Evolutionary conservation across 2,797 vertebrate genomes (phyloP).

Genomic region (Xenopus petersii): DNA sequence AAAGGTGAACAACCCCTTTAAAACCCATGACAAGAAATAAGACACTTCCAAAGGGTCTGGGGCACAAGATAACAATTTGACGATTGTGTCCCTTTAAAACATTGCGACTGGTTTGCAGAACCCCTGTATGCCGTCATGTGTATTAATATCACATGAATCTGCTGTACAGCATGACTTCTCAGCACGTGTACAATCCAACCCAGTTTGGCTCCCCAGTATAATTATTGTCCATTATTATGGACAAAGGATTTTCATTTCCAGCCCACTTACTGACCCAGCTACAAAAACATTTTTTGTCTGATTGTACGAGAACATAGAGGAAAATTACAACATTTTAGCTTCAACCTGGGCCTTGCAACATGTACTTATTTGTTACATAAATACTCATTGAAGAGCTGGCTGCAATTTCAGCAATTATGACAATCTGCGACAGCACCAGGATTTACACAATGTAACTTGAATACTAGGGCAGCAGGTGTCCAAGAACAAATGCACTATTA

Average conservation of each 20-base stretch:
- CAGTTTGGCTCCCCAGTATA: conserved; percentile 6
- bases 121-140: background rate
- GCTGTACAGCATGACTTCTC: background rate
- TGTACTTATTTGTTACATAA: background rate
- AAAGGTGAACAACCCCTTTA: no score
- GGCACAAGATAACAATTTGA: no score
- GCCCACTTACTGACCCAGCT: background rate
- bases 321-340: background rate
- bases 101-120: no score
- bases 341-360: background rate
- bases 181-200: background rate
- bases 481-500: background rate
- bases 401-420: conserved; percentile 13
- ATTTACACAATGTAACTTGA: conserved; percentile 1
- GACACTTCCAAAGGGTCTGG: no score
- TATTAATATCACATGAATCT: background rate
- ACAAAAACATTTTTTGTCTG: background rate
- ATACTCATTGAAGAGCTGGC: conserved; percentile 16
- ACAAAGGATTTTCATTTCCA: background rate
- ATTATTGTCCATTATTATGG: background rate
- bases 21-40: no score
- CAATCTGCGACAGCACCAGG: conserved; percentile 1
- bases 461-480: conserved; percentile 1
- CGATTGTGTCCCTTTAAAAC: no score
- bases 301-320: background rate